phyloP scores from a whole-genome alignment of 2,113 vertebrate species.

The Corythornis madagascariensis region DNA sequence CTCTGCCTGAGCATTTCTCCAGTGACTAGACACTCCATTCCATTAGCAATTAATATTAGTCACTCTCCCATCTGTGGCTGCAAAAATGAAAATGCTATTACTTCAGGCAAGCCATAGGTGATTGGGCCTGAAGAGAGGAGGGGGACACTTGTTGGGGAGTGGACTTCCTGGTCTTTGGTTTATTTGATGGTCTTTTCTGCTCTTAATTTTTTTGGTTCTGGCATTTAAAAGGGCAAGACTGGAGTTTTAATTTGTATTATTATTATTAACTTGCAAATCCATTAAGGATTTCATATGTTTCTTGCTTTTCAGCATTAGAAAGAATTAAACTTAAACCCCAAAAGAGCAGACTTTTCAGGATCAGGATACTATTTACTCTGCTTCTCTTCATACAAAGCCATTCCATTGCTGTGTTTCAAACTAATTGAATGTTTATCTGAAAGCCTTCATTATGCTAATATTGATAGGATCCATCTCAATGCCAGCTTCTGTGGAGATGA shows the following conservation, averaged over 20 bases:
- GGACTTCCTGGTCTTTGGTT: neutral
- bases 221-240: neutral
- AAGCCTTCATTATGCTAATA: slow-evolving; percentile 50
- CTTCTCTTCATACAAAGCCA: neutral
- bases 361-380: neutral
- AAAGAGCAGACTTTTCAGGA: neutral
- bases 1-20: neutral
- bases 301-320: neutral
- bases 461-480: neutral
- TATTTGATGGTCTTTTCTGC: neutral
- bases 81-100: neutral
- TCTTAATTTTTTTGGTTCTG: neutral
- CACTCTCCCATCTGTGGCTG: neutral
- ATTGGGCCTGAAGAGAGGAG: neutral
- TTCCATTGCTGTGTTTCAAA: neutral
- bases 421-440: slow-evolving; percentile 55
- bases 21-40: neutral
- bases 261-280: neutral
- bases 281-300: neutral
- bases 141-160: rapidly evolving
- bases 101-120: neutral
- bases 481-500: slow-evolving; percentile 22
- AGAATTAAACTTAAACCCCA: neutral
- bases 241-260: neutral
- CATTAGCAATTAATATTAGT: neutral